Evolutionary conservation across 1,140 invertebrate species (phyloP).

Genomic region (Ostrea denselamellosa): DNA sequence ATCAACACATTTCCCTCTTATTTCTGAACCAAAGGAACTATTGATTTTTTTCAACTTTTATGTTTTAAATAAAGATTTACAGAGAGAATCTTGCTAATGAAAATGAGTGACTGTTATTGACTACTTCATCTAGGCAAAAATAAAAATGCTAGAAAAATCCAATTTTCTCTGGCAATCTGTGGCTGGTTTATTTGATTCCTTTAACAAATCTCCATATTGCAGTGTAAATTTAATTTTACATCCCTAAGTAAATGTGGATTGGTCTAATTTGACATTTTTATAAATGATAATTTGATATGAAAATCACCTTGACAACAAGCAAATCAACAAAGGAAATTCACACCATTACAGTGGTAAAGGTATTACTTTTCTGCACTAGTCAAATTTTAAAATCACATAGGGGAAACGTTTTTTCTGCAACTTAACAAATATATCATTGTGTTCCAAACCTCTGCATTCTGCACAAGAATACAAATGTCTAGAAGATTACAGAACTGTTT

Average conservation of each 20-base stretch:
- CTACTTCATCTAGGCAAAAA: not conserved
- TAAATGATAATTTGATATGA: not conserved
- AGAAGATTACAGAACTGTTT: constrained; percentile 13
- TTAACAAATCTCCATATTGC: not conserved
- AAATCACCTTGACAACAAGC: not conserved
- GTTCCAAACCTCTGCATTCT: not conserved
- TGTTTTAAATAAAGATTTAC: constrained; percentile 23
- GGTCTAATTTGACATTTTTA: not conserved
- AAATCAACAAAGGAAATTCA: not conserved
- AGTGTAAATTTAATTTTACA: not conserved
- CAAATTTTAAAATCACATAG: not conserved
- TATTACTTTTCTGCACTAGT: not conserved
- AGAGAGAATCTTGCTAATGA: not conserved
- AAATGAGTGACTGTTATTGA: not conserved
- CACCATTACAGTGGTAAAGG: not conserved
- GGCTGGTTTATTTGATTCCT: not conserved
- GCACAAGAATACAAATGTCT: not conserved
- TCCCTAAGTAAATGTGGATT: not conserved
- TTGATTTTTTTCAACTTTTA: constrained; percentile 12
- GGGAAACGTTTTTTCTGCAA: not conserved
- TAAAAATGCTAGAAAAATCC: not conserved
- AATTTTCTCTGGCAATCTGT: not conserved
- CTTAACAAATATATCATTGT: not conserved
- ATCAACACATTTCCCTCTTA: not conserved
- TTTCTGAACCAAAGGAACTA: not conserved